Evolutionary conservation across 1,140 invertebrate species (phyloP), one percentile per base, ranked within the genome.

Genomic region (Drosophila nebulosa): DNA sequence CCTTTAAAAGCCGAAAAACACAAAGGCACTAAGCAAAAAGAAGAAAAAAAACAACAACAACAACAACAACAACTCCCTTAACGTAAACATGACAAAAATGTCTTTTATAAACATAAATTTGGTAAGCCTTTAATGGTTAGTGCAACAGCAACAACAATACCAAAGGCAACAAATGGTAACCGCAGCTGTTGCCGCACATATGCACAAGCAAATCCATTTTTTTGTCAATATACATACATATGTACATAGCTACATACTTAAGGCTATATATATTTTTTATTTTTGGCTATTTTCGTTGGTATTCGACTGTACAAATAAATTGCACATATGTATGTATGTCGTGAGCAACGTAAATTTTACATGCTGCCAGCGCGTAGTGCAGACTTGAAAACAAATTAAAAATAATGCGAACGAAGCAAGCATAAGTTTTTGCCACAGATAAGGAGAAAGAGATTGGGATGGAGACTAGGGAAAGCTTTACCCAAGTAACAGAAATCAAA

Each of bases 321-420:
- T 86, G 83, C 83, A 74, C 83, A 88, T 86, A 86, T 88, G 86
- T 86, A 74, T 83, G 88, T 86, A 86, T 88, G 88, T 86, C 83
- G 81, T 80, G 76, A 74, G 78, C 68, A 80, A 86, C 81, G 86
- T 86, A 86, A 86, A 86, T 86, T 86, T 78, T 78, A 86, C 81
- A 85, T 85, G 74, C 70, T 78, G 77, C 77, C 81, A 69, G 77
- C 73, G 72, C 80, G 78, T 73, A 73, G 78, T 80, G 78, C 75
- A 77, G 78, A 79, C 69, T 71, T 21, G 60, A 76, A 81, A 86
- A 81, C 81, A 74, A 77, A 78, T 78, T 68, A 57, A 86, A 86
- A 85, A 83, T 86, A 88, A 78, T 86, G 83, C 78, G 83, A 71
- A 30, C 83, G 71, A 63, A 69, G 83, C 70, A 68, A 65, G 66